A percentile compares a stretch with the other conserved stretches of the same genome.
These are phyloP conservation scores for Ivindomyrus marchei DNA, from an alignment of 2,113 vertebrate genomes.

Conservation along the genomic window DNA sequence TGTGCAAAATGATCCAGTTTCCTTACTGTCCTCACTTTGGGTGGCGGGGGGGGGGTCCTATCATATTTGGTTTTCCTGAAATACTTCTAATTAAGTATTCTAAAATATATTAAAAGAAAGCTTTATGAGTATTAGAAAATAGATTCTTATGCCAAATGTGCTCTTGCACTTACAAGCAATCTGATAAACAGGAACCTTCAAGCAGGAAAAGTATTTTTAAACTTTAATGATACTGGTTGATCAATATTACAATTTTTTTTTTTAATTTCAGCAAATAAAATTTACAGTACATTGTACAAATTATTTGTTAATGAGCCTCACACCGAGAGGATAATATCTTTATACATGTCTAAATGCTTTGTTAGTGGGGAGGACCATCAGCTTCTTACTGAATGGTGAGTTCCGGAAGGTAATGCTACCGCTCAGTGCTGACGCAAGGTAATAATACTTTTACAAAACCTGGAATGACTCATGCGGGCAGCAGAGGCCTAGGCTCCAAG, in stretches of 20 bases:
- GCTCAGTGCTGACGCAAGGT: neutral
- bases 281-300: slow-evolving; percentile 13
- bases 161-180: neutral
- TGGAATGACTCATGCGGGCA: neutral
- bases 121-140: neutral
- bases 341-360: neutral
- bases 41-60: neutral
- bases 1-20: neutral
- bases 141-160: neutral
- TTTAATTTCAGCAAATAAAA: slow-evolving; percentile 8
- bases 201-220: neutral
- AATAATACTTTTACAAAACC: neutral
- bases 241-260: neutral
- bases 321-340: slow-evolving; percentile 2
- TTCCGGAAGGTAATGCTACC: neutral
- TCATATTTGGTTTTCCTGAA: neutral
- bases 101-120: slow-evolving; percentile 1
- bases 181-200: neutral
- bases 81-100: neutral
- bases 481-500: neutral
- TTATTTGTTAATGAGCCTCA: slow-evolving; percentile 11
- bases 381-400: neutral
- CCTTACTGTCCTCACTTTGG: neutral
- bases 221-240: neutral
- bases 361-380: neutral